These are phyloP conservation scores for Meles meles DNA, from an alignment of 2,113 vertebrate genomes.

Conservation along the genomic window DNA sequence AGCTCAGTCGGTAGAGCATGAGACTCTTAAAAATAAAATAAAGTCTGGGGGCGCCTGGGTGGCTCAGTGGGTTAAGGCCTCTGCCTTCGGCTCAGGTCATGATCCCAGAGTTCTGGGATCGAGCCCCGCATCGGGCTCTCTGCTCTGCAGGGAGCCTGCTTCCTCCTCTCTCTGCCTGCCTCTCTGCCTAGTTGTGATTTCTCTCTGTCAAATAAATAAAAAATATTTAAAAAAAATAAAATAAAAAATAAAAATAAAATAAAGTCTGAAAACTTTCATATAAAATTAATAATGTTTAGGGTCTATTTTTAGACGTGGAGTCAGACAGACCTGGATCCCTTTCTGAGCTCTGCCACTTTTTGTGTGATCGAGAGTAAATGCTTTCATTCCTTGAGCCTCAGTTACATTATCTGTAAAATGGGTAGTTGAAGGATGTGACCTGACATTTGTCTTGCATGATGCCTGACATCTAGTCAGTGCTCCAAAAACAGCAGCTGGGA, in stretches of 20 bases:
- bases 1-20: slow-evolving; percentile 95
- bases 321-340: not conserved
- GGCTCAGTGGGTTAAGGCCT: no score
- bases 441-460: not conserved
- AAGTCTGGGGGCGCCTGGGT: no score
- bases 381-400: not conserved
- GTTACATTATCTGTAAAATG: not conserved
- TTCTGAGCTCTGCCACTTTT: not conserved
- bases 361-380: not conserved
- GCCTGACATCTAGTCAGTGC: not conserved
- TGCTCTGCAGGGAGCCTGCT: no score
- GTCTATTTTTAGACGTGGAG: not conserved
- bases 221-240: no score
- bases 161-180: no score
- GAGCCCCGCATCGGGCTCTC: no score
- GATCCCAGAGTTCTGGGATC: no score
- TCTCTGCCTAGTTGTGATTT: no score
- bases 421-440: not conserved
- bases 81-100: no score
- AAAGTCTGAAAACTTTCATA: not conserved
- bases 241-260: not conserved
- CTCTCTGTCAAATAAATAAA: no score
- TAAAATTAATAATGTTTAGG: not conserved
- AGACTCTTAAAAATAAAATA: slow-evolving; percentile 97
- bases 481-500: not conserved